Base-by-base conservation (phyloP, 2,113 vertebrate species). In the Gymnogyps californianus region DNA sequence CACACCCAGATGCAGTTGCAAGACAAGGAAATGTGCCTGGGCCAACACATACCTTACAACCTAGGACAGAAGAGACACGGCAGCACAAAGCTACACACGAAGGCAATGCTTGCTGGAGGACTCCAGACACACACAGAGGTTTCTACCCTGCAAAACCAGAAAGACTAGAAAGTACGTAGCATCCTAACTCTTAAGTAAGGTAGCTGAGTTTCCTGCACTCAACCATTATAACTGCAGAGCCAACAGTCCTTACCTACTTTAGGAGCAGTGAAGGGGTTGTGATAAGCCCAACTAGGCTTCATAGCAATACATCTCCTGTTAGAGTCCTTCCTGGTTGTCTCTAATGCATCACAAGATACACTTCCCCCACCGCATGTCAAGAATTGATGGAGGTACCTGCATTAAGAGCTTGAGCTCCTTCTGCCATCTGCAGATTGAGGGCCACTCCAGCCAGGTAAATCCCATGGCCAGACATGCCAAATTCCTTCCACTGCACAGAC, bases 341-440 rank as follows among this genome's bases (percentile, higher is more conserved):
- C 3, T 18, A 52, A 52, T 21, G 12, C 16, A 49, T 42, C 49
- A 69, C 29, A 52, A 65, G 14, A 20, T 72, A 83, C 3, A 83
- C 44, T 72, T 77, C 20, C 64, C 52, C 34, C 34, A 72, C 10
- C 0, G 0, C 1, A 2, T 24, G 52, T 80, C 0, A 8, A 32
- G 26, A 87, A 40, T 0, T 57, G 67, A 55, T 80, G 36, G 54
- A 74, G 11, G 10, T n/a, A 79, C 16, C 47, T 72, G 29, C 34
- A 74, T 24, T 40, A 87, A 83, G 20, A 70, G 34, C 18, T 65
- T 61, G 76, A 61, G 9, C 31, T 94, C 16, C 13, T 28, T 74
- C 40, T 74, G 9, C 7, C 34, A 66, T 44, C 20, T 81, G 31
- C 28, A 84, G 31, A 74, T 10, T 31, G 31, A 87, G 20, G 16